phyloP scores from a whole-genome alignment of 1,140 invertebrate species.

The Nephila pilipes region DNA sequence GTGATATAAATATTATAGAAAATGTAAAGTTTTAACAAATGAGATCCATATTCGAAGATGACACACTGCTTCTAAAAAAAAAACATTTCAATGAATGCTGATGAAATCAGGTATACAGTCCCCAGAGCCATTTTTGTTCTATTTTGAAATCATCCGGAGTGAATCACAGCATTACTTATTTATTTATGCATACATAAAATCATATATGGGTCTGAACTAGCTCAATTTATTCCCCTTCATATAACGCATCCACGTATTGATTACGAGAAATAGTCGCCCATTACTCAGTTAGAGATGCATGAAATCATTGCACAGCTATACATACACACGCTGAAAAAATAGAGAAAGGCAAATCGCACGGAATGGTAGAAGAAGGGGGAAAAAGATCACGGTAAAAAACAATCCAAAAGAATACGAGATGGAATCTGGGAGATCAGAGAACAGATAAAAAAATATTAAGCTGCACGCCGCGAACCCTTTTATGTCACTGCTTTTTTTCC shows the following conservation, averaged over 20 bases:
- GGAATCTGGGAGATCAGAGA: conserved; percentile 63
- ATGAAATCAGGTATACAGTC: background rate
- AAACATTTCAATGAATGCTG: background rate
- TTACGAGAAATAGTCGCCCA: conserved; percentile 57
- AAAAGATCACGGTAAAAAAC: conserved; percentile 3
- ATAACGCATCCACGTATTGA: conserved; percentile 45
- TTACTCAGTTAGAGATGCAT: conserved; percentile 68
- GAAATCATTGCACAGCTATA: conserved; percentile 46
- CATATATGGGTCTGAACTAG: background rate
- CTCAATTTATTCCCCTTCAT: conserved; percentile 48
- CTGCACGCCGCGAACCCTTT: conserved; percentile 66
- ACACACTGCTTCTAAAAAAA: background rate
- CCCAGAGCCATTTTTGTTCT: background rate
- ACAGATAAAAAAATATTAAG: conserved; percentile 71
- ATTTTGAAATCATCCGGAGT: conserved; percentile 33
- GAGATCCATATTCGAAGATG: too few species aligned
- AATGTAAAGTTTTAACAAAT: too few species aligned
- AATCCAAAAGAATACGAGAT: conserved; percentile 68
- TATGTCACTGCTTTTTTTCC: conserved; percentile 68
- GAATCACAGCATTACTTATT: conserved; percentile 65
- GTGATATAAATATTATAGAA: too few species aligned
- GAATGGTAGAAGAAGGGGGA: background rate
- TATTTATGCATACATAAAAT: conserved; percentile 70
- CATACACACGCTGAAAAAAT: conserved; percentile 8
- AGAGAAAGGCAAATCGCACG: conserved; percentile 19